Evolutionary conservation across 1,140 invertebrate genomes (phyloP).

Genomic region (Oreohelix idahoensis): DNA sequence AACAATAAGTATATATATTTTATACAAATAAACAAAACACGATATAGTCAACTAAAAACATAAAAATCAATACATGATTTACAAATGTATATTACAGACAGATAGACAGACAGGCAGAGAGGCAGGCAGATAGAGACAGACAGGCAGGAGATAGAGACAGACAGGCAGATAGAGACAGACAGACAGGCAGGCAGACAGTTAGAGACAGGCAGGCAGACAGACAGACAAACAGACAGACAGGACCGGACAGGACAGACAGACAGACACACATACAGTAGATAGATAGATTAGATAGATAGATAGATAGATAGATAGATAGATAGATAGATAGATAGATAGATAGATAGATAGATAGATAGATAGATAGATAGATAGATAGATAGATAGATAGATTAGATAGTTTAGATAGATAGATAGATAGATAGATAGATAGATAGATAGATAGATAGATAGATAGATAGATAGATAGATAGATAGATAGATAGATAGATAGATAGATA

Average conservation of each 20-base stretch:
- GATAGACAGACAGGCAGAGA: neutral
- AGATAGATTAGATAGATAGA: slow-evolving; percentile 2
- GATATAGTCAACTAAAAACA: too few relatives aligned
- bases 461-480: slow-evolving; percentile 8
- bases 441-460: slow-evolving; percentile 8
- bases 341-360: slow-evolving; percentile 9
- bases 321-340: slow-evolving; percentile 9
- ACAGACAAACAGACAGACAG: neutral
- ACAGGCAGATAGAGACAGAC: neutral
- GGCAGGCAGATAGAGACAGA: neutral
- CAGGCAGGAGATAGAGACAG: too few relatives aligned
- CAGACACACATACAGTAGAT: neutral
- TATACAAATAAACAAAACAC: too few relatives aligned
- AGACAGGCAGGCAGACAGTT: neutral
- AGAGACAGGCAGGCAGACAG: neutral
- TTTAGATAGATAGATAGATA: neutral
- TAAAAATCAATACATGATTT: too few relatives aligned
- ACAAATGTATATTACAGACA: neutral
- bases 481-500: slow-evolving; percentile 2
- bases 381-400: neutral
- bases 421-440: neutral
- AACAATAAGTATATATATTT: too few relatives aligned
- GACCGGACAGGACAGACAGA: neutral
- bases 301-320: slow-evolving; percentile 9
- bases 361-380: slow-evolving; percentile 1